Evolutionary conservation across 2,113 vertebrate species (phyloP).

Genomic region (Pseudopodoces humilis): DNA sequence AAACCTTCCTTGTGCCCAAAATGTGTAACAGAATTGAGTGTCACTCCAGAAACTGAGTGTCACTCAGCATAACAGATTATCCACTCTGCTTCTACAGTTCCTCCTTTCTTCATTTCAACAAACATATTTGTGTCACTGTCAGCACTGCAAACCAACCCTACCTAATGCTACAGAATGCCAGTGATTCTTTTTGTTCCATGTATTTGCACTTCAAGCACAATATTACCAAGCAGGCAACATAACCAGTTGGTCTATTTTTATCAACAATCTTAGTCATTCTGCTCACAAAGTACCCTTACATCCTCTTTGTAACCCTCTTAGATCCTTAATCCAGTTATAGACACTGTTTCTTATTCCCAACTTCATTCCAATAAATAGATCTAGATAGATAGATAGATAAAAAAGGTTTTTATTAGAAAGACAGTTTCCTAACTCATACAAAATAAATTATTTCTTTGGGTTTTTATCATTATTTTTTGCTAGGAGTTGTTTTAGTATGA

Average conservation of each 20-base stretch:
- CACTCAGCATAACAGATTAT: background rate
- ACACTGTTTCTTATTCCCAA: background rate
- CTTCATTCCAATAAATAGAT: background rate
- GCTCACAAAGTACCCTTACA: background rate
- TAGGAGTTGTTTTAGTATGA: background rate
- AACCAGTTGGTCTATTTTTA: background rate
- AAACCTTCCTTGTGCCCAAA: background rate
- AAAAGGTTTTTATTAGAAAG: background rate
- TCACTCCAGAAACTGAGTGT: background rate
- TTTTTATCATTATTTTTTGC: background rate
- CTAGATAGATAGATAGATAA: background rate
- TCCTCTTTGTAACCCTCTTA: conserved; percentile 19
- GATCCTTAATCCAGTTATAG: conserved; percentile 6
- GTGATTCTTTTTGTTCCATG: background rate
- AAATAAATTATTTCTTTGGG: background rate
- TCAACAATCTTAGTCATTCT: background rate
- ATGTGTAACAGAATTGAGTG: background rate
- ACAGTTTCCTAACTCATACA: background rate
- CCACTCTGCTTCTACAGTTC: background rate
- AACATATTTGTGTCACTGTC: background rate
- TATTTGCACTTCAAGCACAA: background rate
- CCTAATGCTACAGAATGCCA: background rate
- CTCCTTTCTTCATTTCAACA: background rate
- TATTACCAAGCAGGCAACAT: background rate
- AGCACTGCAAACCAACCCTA: background rate